These are phyloP conservation scores for Perodicticus potto DNA, from an alignment of 2,797 vertebrate species.

Conservation along the genomic window DNA sequence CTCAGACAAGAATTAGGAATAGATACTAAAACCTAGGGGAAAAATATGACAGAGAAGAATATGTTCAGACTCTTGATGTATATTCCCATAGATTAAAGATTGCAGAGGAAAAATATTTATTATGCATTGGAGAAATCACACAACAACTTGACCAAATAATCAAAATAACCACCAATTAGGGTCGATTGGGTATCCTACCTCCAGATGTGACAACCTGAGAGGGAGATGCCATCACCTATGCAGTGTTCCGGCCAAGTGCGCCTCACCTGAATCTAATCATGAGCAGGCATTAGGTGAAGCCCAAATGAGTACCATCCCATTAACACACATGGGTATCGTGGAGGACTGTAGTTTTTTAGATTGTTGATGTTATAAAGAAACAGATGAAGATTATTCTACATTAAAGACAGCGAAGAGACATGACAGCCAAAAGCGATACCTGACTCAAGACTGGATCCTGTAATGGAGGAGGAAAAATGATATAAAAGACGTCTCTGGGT, in stretches of 20 bases:
- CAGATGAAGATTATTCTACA: neutral
- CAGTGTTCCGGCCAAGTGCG: neutral
- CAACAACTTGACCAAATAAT: neutral
- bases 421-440: neutral
- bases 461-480: neutral
- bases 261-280: neutral
- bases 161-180: neutral
- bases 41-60: neutral
- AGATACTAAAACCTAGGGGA: neutral
- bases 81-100: neutral
- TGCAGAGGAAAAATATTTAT: neutral
- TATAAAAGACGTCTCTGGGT: neutral
- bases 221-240: neutral
- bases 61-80: neutral
- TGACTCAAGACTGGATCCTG: neutral
- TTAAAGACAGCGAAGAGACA: neutral
- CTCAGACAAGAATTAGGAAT: neutral
- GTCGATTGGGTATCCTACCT: neutral
- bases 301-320: neutral
- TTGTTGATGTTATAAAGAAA: neutral
- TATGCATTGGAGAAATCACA: neutral
- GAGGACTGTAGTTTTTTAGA: neutral
- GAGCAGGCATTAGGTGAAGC: neutral
- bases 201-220: neutral
- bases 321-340: neutral